Base-by-base conservation (phyloP, 2,797 vertebrate species). In the Xenopus petersii region DNA sequence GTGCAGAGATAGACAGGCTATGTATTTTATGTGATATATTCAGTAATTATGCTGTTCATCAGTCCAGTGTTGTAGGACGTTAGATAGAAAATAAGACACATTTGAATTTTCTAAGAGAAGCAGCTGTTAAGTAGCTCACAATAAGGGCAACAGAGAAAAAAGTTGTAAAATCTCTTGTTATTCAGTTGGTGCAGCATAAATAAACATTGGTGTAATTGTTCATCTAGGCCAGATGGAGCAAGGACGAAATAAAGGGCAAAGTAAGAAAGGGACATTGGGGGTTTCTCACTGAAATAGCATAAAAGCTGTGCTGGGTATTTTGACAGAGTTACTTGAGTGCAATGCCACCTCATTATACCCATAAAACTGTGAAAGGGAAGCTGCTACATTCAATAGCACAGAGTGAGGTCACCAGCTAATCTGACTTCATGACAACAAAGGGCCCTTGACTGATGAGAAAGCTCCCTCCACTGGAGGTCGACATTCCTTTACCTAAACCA, bases 351-450 rank as follows among this genome's bases (percentile, higher is more conserved):
- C 86, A 89, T 91, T 93, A 91, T 81, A 73, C 71, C 78, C 83
- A 87, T 82, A 89, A 93, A 91, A 90, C 51, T 51, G n/a, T 82
- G 82, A 84, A 87, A 87, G 87, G 87, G 85, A 82, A 70, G 70
- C 69, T 86, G 83, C 85, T 82, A 73, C 83, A 81, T 83, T 85
- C 81, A 65, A 42, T 79, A 86, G 84, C 79, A 84, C 87, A 65
- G 42, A 81, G 79, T 83, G 75, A 87, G 78, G 76, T 88, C 75
- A 86, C 81, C 78, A 87, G 79, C 85, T 89, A 89, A 92, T 92
- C 84, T 88, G 81, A 90, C 88, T 91, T 92, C 81, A 87, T 75
- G 87, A 88, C 84, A 88, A 87, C 85, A 86, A 86, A 85, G 85
- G 80, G 85, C 81, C 0, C 81, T 78, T 89, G 88, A 91, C 85